These are phyloP conservation scores for Coranthus polyacanthus DNA, from an alignment of 2,797 vertebrate genomes.

Conservation along the genomic window DNA sequence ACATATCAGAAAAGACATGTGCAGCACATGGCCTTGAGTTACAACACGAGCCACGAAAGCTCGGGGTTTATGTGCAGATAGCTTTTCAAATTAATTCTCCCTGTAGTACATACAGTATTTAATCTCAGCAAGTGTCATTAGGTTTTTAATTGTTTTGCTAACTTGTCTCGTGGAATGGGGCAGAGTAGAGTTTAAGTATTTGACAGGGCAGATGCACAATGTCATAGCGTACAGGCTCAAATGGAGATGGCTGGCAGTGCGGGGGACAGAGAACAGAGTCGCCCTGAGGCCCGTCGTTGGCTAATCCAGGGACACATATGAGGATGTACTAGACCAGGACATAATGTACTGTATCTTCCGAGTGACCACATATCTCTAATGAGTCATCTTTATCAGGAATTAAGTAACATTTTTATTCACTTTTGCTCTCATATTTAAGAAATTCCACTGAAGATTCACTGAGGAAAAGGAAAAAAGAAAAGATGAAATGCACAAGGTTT, in stretches of 20 bases:
- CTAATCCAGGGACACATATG: slow-evolving; percentile 35
- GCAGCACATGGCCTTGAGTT: background rate
- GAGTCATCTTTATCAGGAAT: slow-evolving; percentile 37
- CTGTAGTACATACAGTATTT: background rate
- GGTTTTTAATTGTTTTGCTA: slow-evolving; percentile 8
- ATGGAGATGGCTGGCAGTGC: slow-evolving; percentile 48
- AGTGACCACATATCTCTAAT: slow-evolving; percentile 35
- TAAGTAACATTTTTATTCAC: slow-evolving; percentile 1
- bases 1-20: slow-evolving; percentile 12
- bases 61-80: background rate
- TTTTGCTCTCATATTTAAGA: background rate
- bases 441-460: background rate
- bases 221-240: slow-evolving; percentile 53
- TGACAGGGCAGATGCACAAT: slow-evolving; percentile 52
- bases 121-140: slow-evolving; percentile 2
- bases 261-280: slow-evolving; percentile 58
- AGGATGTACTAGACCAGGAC: slow-evolving; percentile 43
- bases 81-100: background rate
- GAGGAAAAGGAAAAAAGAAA: background rate
- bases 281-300: slow-evolving; percentile 59
- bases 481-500: slow-evolving; percentile 1
- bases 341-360: slow-evolving; percentile 48
- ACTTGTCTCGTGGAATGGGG: background rate
- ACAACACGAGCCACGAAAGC: too few relatives aligned
- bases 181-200: slow-evolving; percentile 32